Conservation (phyloP, 2,888 invertebrate genomes). For the Hyposoter dolosus region DNA sequence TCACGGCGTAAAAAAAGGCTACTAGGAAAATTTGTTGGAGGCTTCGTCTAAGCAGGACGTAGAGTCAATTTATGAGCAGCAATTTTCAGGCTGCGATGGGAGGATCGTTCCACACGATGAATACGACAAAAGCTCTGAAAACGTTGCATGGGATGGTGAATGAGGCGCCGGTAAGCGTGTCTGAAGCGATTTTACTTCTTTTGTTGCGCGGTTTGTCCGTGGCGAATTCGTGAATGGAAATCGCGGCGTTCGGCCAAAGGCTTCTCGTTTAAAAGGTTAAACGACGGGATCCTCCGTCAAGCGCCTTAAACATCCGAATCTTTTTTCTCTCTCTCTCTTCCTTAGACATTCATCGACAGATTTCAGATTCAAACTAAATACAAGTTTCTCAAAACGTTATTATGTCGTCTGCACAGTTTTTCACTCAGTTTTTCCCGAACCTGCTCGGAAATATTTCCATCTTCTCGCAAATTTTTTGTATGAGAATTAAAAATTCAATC, state of each 20-base stretch:
- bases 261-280: constrained; percentile 82
- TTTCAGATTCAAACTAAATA: constrained; percentile 50
- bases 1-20: constrained; percentile 13
- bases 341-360: constrained; percentile 18
- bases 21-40: background rate
- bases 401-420: background rate
- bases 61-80: constrained; percentile 55
- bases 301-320: constrained; percentile 58
- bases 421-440: background rate
- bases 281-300: constrained; percentile 73
- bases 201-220: constrained; percentile 75
- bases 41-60: constrained; percentile 18
- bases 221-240: constrained; percentile 83
- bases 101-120: constrained; percentile 55
- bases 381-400: background rate
- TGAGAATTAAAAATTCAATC: background rate
- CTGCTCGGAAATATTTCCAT: background rate
- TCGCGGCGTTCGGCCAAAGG: constrained; percentile 81
- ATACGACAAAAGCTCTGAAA: constrained; percentile 62
- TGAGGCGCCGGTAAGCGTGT: constrained; percentile 64
- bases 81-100: constrained; percentile 51
- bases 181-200: constrained; percentile 70
- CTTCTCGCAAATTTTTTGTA: background rate
- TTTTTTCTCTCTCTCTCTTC: constrained; percentile 25
- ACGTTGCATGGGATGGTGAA: constrained; percentile 57